Base-by-base conservation (phyloP, 1,140 invertebrate species). In the Cataglyphis hispanica region DNA sequence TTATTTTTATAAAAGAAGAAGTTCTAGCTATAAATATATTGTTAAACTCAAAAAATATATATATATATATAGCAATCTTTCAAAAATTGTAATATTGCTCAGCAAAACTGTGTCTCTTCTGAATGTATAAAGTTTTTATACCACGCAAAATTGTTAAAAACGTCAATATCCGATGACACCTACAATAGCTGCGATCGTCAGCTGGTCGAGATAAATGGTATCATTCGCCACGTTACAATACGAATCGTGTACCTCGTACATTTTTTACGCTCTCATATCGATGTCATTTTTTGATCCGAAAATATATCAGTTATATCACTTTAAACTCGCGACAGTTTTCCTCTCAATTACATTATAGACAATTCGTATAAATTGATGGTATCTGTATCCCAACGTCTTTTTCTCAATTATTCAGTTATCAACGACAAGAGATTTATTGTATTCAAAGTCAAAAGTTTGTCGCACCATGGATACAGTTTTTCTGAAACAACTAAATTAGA, bases 71-170 rank as follows among this genome's bases (percentile, higher is more conserved):
- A 56, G 5, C n/a, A 5, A 11, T 37, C n/a, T 60, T 16, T 25
- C 22, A 74, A 40, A 58, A 16, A 40, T 19, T 60, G n/a, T 8
- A 58, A 37, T 7, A 34, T 69, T 37, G n/a, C 13, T 56, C 50
- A 6, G 4, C 56, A 61, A 60, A 76, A 60, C 0, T 58, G 34
- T 37, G n/a, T 8, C 2, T 16, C 34, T 13, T 40, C 1, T 37
- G 56, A n/a, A 58, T 74, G n/a, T 56, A 40, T 43, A 56, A 40
- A 76, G 53, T 31, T 76, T 76, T 76, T 63, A 31, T n/a, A 19
- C 6, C 72, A 40, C 22, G n/a, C 31, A n/a, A 76, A 76, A 76
- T 63, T 76, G 74, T 76, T 76, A 63, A 76, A 63, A 76, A 46
- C 2, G 37, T 76, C 74, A 76, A 76, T 76, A 76, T 78, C n/a